phyloP scores from a whole-genome alignment of 1,140 invertebrate genomes.

The Anoplolepis gracilipes region DNA sequence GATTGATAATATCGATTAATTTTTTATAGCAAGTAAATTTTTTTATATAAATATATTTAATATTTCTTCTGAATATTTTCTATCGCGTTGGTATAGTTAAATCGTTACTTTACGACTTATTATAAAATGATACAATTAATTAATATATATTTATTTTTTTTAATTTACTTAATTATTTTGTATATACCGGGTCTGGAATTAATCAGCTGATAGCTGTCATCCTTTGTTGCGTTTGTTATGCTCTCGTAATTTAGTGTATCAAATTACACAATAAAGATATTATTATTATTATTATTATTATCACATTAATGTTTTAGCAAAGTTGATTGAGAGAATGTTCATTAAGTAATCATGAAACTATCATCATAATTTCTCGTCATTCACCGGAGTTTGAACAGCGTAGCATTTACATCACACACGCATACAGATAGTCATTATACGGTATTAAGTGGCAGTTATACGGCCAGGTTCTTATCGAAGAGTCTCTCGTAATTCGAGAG shows the following conservation, averaged over 20 bases:
- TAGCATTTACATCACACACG: not conserved
- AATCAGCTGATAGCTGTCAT: no score
- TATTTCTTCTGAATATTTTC: no score
- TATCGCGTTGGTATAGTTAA: not conserved
- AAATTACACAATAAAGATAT: no score
- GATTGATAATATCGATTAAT: not conserved
- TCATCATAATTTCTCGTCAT: not conserved
- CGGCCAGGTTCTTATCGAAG: conserved; percentile 32
- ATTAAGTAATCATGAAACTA: not conserved
- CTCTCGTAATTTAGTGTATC: not conserved
- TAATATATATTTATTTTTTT: not conserved
- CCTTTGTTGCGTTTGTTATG: no score
- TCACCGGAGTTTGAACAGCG: not conserved
- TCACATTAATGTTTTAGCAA: not conserved
- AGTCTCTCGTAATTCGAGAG: conserved; percentile 37
- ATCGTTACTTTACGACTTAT: not conserved
- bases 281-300: not conserved
- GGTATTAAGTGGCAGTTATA: conserved; percentile 27
- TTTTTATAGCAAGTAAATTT: not conserved
- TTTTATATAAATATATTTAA: not conserved
- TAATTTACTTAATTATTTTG: no score
- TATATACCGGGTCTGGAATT: no score
- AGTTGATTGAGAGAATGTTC: not conserved
- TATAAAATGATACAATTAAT: not conserved
- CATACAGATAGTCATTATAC: not conserved